These are phyloP conservation scores for Denticeps clupeoides DNA, from an alignment of 2,797 vertebrate species.

Conservation along the genomic window DNA sequence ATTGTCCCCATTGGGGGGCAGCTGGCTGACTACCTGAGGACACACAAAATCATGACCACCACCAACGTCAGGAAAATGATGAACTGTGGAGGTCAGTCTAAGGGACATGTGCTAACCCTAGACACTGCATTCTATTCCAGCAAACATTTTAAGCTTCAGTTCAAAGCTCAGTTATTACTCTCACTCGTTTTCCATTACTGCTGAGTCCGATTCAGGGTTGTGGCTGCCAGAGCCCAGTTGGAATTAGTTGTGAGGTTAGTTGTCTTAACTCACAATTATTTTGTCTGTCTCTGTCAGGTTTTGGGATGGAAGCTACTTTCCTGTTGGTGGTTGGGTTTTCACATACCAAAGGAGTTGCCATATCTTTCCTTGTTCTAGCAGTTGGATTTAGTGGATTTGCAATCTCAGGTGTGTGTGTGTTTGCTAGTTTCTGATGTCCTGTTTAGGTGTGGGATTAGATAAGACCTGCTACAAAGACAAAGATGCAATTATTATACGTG, in stretches of 20 bases:
- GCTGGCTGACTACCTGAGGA: constrained; percentile 73
- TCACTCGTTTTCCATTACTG: too few relatives aligned
- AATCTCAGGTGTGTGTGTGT: constrained; percentile 68
- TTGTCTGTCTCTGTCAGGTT: constrained; percentile 45
- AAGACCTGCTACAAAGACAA: too few relatives aligned
- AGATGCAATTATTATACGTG: too few relatives aligned
- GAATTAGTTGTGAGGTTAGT: background rate
- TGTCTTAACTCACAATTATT: background rate
- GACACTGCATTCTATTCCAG: too few relatives aligned
- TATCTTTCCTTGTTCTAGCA: constrained; percentile 78
- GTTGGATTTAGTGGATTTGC: constrained; percentile 89
- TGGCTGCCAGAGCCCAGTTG: too few relatives aligned
- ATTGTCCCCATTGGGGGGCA: constrained; percentile 85
- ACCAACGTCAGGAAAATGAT: constrained; percentile 87
- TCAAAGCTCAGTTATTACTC: too few relatives aligned
- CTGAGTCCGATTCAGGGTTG: too few relatives aligned
- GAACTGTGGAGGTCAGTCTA: constrained; percentile 79
- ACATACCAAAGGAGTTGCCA: constrained; percentile 76
- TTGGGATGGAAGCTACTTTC: constrained; percentile 83
- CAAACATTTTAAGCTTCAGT: too few relatives aligned
- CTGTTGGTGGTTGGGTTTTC: constrained; percentile 86
- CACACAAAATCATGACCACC: constrained; percentile 76
- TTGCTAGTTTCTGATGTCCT: background rate
- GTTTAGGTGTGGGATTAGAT: too few relatives aligned
- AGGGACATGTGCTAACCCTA: too few relatives aligned